Conservation (phyloP, 2,888 invertebrate genomes). For the Lithophane leautieri region DNA sequence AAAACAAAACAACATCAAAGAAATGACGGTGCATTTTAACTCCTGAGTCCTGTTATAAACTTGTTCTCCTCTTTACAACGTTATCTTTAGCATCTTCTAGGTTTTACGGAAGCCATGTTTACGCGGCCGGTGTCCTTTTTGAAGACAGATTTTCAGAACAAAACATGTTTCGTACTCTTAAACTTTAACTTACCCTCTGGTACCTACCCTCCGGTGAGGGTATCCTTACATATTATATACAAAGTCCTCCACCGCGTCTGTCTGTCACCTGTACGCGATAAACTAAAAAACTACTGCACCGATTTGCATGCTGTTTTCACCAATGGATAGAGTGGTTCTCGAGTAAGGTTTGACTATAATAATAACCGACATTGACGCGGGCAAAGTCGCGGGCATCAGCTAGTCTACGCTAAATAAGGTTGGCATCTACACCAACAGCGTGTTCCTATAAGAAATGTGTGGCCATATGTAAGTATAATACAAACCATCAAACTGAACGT, state of each 20-base stretch:
- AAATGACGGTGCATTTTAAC: constrained; percentile 46
- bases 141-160: constrained; percentile 32
- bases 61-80: constrained; percentile 18
- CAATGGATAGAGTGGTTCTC: too few relatives aligned
- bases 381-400: too few relatives aligned
- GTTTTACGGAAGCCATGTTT: constrained; percentile 36
- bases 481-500: neutral
- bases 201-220: neutral
- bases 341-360: too few relatives aligned
- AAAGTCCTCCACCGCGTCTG: too few relatives aligned
- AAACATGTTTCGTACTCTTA: constrained; percentile 33
- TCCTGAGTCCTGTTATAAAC: constrained; percentile 26
- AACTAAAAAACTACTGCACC: too few relatives aligned
- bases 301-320: too few relatives aligned
- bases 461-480: neutral
- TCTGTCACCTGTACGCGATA: too few relatives aligned
- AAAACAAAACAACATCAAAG: constrained; percentile 27
- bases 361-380: too few relatives aligned
- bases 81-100: constrained; percentile 37
- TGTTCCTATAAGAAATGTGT: too few relatives aligned
- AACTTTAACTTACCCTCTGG: constrained; percentile 1
- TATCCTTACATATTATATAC: too few relatives aligned
- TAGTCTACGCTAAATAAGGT: neutral
- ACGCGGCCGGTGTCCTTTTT: constrained; percentile 33
- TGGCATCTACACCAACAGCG: too few relatives aligned